A percentile compares a stretch with the other conserved stretches of the same genome.
These are phyloP conservation scores for Gortyna flavago DNA, from an alignment of 2,888 invertebrate genomes.

Conservation along the genomic window DNA sequence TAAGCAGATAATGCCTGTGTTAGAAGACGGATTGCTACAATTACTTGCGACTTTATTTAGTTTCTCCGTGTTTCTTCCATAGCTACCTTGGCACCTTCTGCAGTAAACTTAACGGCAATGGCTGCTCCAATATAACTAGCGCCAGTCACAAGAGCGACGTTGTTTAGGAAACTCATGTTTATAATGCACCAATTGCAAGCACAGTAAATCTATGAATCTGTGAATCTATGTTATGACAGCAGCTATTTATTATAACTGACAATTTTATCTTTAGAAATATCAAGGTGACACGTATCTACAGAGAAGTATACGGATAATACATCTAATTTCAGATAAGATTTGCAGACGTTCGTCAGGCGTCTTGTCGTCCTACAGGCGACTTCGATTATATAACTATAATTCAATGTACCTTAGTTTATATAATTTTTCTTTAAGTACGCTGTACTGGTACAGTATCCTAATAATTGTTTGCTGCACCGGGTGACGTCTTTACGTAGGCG, in stretches of 20 bases:
- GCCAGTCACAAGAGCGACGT: conserved; percentile 68
- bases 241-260: background rate
- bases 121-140: conserved; percentile 68
- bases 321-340: background rate
- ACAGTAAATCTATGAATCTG: too few relatives aligned
- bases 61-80: conserved; percentile 61
- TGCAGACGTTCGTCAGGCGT: too few relatives aligned
- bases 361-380: too few relatives aligned
- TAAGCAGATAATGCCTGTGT: too few relatives aligned
- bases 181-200: too few relatives aligned
- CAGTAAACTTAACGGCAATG: conserved; percentile 42
- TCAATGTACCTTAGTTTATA: too few relatives aligned
- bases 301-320: background rate
- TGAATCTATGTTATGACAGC: background rate
- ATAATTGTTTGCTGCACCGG: too few relatives aligned
- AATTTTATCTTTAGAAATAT: conserved; percentile 10
- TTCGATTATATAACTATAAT: too few relatives aligned
- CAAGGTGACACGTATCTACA: background rate
- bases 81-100: conserved; percentile 63
- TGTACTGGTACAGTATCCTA: too few relatives aligned
- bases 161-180: conserved; percentile 61
- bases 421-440: too few relatives aligned
- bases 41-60: conserved; percentile 43
- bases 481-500: too few relatives aligned
- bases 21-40: too few relatives aligned